These are phyloP conservation scores for Pseudomyrmex flavicornis DNA, from an alignment of 1,140 invertebrate species.

Conservation along the genomic window DNA sequence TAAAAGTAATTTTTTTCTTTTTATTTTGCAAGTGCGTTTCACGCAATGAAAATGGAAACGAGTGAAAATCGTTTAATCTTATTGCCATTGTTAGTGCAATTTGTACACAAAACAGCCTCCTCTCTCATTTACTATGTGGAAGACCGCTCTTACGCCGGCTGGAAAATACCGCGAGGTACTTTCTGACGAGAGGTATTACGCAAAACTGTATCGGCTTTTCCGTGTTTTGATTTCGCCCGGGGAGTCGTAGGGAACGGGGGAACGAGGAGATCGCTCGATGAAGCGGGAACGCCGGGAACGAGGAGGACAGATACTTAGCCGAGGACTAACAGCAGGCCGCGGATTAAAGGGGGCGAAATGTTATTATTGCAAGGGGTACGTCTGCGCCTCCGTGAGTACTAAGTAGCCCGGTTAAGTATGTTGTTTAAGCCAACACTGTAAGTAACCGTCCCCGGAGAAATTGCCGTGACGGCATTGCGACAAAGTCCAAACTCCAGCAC, in stretches of 20 bases:
- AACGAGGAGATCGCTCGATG: conserved; percentile 26
- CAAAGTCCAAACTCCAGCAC: conserved; percentile 67
- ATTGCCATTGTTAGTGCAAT: conserved; percentile 53
- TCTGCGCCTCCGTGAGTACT: conserved; percentile 78
- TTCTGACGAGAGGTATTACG: conserved; percentile 70
- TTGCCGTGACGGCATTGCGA: conserved; percentile 75
- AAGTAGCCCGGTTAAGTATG: conserved; percentile 85
- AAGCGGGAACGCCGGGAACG: conserved; percentile 35
- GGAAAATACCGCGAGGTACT: conserved; percentile 64
- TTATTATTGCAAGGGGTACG: conserved; percentile 85
- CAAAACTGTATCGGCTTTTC: conserved; percentile 76
- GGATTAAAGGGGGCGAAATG: conserved; percentile 85
- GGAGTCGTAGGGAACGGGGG: conserved; percentile 49
- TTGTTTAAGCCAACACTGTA: conserved; percentile 85
- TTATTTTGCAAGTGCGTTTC: conserved; percentile 9
- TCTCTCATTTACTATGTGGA: neutral
- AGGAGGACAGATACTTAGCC: conserved; percentile 74
- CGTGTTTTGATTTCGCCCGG: conserved; percentile 80
- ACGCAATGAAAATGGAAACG: neutral
- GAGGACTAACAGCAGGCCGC: conserved; percentile 77
- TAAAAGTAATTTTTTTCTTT: neutral
- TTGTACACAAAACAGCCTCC: conserved; percentile 54
- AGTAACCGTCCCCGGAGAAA: conserved; percentile 83
- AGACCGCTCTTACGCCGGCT: conserved; percentile 41
- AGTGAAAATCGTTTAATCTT: conserved; percentile 53